A percentile compares a stretch with the other conserved stretches of the same genome.
These are phyloP conservation scores for Paracentrotus lividus DNA, from an alignment of 53 echinoderm and acorn worm species.

Conservation along the genomic window DNA sequence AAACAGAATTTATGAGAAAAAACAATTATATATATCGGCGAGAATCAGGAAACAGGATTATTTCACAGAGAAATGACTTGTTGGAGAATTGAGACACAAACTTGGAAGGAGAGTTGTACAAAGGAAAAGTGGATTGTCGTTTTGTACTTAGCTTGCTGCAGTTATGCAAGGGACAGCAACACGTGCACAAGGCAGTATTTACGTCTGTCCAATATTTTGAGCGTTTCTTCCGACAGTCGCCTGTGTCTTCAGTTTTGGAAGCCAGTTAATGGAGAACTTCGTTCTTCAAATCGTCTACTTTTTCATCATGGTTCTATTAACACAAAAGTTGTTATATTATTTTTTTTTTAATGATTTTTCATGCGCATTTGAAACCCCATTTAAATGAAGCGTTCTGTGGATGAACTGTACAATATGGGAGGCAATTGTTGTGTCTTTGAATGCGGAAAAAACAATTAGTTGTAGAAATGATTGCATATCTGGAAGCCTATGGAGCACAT, in stretches of 20 bases:
- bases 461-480: slow-evolving; percentile 4
- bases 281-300: background rate
- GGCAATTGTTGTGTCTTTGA: background rate
- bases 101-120: slow-evolving; percentile 13
- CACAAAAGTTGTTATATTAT: background rate
- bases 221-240: background rate
- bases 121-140: background rate
- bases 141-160: slow-evolving; percentile 29
- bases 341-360: background rate
- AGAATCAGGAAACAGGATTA: background rate
- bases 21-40: slow-evolving; percentile 56
- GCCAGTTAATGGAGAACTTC: background rate
- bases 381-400: background rate
- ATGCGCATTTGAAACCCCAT: background rate
- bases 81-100: background rate
- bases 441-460: background rate
- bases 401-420: background rate
- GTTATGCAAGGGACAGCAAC: slow-evolving; percentile 44
- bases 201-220: background rate
- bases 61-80: background rate
- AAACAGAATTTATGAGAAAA: slow-evolving; percentile 66
- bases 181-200: slow-evolving; percentile 32
- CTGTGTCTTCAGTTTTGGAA: background rate
- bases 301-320: background rate
- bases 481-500: background rate